Percentiles rank a stretch among this genome's conserved stretches.
phyloP scores from a whole-genome alignment of 2,888 invertebrate genomes.

The Proisotoma minuta region DNA sequence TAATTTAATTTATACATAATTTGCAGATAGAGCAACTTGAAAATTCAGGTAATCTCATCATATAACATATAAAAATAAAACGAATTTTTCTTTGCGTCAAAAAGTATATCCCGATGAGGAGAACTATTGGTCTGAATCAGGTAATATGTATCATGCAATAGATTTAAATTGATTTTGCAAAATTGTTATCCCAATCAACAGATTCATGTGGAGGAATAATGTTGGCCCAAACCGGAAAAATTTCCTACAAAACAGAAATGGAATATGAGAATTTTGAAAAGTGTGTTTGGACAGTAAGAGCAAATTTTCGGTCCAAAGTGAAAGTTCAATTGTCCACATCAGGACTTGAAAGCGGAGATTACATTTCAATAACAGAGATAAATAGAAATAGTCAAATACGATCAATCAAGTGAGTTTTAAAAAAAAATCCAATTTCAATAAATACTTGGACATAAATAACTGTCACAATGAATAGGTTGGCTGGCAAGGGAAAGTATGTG shows the following conservation, averaged over 20 bases:
- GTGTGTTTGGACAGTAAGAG: conserved; percentile 30
- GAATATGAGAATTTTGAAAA: conserved; percentile 20
- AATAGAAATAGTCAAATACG: neutral
- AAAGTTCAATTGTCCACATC: neutral
- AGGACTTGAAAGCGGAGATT: conserved; percentile 17
- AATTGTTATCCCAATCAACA: neutral
- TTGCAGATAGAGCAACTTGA: conserved; percentile 12
- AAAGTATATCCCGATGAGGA: conserved; percentile 20
- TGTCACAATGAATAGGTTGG: conserved; percentile 4
- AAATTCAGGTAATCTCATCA: conserved; percentile 12
- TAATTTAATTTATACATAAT: neutral
- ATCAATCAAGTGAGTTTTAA: neutral
- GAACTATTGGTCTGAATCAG: conserved; percentile 24
- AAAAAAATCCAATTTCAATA: neutral
- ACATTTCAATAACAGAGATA: conserved; percentile 20
- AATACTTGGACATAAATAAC: neutral
- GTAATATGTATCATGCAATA: conserved; percentile 4
- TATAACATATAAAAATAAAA: neutral
- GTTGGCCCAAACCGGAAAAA: conserved; percentile 26
- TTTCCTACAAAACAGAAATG: conserved; percentile 18
- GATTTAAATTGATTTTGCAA: neutral
- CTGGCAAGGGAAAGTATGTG: conserved; percentile 6
- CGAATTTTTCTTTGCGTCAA: neutral
- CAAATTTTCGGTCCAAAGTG: conserved; percentile 26
- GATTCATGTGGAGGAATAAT: conserved; percentile 27